Evolutionary conservation across 2,888 invertebrate species (phyloP).

Genomic region (Tolmerus cingulatus): DNA sequence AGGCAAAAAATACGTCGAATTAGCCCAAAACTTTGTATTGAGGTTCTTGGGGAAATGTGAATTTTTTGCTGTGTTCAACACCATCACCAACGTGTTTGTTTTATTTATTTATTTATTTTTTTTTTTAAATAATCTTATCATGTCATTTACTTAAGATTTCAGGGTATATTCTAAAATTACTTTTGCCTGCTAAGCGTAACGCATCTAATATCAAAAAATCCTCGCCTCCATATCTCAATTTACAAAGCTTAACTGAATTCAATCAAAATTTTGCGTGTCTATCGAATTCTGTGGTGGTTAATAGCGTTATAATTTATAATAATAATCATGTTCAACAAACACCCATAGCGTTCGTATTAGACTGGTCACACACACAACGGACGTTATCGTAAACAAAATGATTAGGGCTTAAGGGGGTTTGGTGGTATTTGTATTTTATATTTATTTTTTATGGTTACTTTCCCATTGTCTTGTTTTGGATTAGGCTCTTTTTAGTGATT

Average conservation of each 20-base stretch:
- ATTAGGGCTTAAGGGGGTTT: not conserved
- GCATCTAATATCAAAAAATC: not conserved
- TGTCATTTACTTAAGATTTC: conserved; percentile 22
- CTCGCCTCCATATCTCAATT: conserved; percentile 29
- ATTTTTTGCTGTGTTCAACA: conserved; percentile 54
- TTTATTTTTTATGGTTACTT: not conserved
- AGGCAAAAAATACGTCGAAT: conserved; percentile 64
- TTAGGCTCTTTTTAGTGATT: conserved; percentile 33
- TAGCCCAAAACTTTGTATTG: conserved; percentile 61
- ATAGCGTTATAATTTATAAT: conserved; percentile 22
- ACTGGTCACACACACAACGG: not conserved
- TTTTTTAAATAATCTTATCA: conserved; percentile 53
- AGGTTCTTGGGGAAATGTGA: conserved; percentile 51
- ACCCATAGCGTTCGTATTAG: conserved; percentile 10
- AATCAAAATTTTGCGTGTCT: conserved; percentile 18
- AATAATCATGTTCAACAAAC: conserved; percentile 29
- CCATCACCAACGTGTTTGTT: conserved; percentile 59
- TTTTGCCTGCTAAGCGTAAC: conserved; percentile 25
- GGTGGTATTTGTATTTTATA: conserved; percentile 22
- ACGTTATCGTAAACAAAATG: not conserved
- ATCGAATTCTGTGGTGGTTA: conserved; percentile 33
- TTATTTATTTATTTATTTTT: conserved; percentile 38
- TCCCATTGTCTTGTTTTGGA: conserved; percentile 44
- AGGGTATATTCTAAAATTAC: conserved; percentile 18
- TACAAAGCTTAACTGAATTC: conserved; percentile 12